phyloP scores from a whole-genome alignment of 2,888 invertebrate species.

The Hirtodrosophila duncani region DNA sequence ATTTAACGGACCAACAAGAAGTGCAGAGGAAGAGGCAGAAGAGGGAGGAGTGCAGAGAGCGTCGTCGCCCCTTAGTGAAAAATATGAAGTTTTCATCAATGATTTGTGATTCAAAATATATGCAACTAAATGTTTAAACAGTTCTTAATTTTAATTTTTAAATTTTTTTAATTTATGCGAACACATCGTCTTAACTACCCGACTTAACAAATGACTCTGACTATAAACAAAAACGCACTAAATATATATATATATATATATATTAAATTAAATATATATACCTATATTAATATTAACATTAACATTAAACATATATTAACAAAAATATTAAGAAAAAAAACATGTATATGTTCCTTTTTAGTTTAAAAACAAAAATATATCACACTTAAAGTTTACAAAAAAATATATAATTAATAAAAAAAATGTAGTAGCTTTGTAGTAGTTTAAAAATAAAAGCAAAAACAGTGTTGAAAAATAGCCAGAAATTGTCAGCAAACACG shows the following conservation, averaged over 20 bases:
- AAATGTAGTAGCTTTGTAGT: constrained; percentile 68
- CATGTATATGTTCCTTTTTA: constrained; percentile 74
- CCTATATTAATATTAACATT: constrained; percentile 33
- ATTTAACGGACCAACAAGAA: constrained; percentile 75
- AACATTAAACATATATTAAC: constrained; percentile 28
- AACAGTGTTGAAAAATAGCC: constrained; percentile 17
- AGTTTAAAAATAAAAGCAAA: constrained; percentile 39
- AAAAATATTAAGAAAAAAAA: constrained; percentile 57
- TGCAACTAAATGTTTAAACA: constrained; percentile 63
- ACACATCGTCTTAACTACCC: constrained; percentile 50
- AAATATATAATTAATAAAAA: constrained; percentile 49
- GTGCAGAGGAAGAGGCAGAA: no score
- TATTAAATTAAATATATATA: constrained; percentile 28
- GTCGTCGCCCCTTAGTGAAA: constrained; percentile 74
- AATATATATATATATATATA: constrained; percentile 41
- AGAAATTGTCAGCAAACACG: constrained; percentile 20
- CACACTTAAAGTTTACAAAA: constrained; percentile 29
- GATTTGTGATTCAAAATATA: constrained; percentile 75
- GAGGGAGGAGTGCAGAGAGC: no score
- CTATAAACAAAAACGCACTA: constrained; percentile 61
- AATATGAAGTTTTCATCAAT: constrained; percentile 75
- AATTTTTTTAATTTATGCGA: constrained; percentile 51
- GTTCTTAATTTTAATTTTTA: constrained; percentile 59
- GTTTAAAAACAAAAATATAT: constrained; percentile 64
- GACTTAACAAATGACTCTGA: constrained; percentile 65